A percentile compares a stretch with the other conserved stretches of the same genome.
Evolutionary conservation across 2,888 invertebrate species (phyloP).

Genomic region (Hyles lineata): DNA sequence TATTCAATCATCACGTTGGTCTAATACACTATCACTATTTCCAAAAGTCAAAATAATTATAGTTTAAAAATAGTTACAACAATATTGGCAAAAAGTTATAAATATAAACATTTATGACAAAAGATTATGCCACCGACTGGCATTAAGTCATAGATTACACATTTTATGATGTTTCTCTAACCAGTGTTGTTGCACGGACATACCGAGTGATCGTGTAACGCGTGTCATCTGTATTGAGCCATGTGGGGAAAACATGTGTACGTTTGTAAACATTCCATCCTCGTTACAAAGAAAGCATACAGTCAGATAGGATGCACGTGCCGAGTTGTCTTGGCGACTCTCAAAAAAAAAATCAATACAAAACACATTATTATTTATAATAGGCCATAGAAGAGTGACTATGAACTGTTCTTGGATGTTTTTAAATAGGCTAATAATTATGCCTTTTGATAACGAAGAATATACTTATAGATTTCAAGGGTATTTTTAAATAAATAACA

Average conservation of each 20-base stretch:
- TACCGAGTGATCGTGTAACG: conserved; percentile 40
- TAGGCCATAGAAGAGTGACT: neutral
- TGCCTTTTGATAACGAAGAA: too few species aligned
- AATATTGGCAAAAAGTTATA: neutral
- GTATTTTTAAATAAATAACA: neutral
- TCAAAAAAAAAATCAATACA: neutral
- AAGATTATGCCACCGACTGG: neutral
- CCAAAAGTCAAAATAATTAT: neutral
- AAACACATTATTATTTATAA: neutral
- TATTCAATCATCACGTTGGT: too few species aligned
- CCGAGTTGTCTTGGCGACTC: neutral
- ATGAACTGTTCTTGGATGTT: too few species aligned
- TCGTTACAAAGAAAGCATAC: conserved; percentile 30
- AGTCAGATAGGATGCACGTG: conserved; percentile 7
- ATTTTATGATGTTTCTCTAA: neutral
- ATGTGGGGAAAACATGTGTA: conserved; percentile 36
- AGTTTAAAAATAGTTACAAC: neutral
- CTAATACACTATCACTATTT: too few species aligned
- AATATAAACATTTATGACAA: neutral
- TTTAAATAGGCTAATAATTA: too few species aligned
- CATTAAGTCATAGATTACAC: neutral
- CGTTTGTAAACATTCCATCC: conserved; percentile 34
- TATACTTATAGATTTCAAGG: neutral
- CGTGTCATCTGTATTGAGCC: conserved; percentile 33
- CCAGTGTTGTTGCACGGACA: conserved; percentile 29